phyloP scores from a whole-genome alignment of 2,113 vertebrate genomes.

The Aythya baeri region DNA sequence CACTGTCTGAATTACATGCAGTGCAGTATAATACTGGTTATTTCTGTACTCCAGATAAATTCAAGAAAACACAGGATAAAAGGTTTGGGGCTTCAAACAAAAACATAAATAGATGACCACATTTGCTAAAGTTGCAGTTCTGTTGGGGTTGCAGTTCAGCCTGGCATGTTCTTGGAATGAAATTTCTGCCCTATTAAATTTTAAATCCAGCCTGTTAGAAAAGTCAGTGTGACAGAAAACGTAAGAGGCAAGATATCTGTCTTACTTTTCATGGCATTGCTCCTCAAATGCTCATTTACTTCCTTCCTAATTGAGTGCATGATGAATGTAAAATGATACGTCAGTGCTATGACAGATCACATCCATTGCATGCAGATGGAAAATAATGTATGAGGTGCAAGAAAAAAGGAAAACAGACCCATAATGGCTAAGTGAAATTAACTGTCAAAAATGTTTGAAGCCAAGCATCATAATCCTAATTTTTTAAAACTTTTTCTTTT shows the following conservation, averaged over 20 bases:
- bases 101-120: slow-evolving; percentile 41
- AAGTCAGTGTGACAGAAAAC: slow-evolving; percentile 15
- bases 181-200: slow-evolving; percentile 48
- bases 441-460: slow-evolving; percentile 6
- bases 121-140: slow-evolving; percentile 48
- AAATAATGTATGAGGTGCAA: slow-evolving; percentile 22
- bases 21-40: not conserved
- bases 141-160: not conserved
- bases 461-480: not conserved
- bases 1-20: not conserved
- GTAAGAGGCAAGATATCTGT: not conserved
- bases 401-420: slow-evolving; percentile 6
- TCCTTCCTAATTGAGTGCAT: not conserved
- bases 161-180: not conserved
- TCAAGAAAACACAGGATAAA: slow-evolving; percentile 58
- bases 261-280: not conserved
- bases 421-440: not conserved
- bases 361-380: not conserved
- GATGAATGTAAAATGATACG: slow-evolving; percentile 5
- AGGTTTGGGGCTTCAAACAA: slow-evolving; percentile 65
- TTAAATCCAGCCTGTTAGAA: slow-evolving; percentile 18
- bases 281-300: slow-evolving; percentile 18
- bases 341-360: not conserved
- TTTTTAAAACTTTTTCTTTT: not conserved
- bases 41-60: slow-evolving; percentile 25